phyloP scores from a whole-genome alignment of 2,797 vertebrate species.

The Anguilla pacifica region DNA sequence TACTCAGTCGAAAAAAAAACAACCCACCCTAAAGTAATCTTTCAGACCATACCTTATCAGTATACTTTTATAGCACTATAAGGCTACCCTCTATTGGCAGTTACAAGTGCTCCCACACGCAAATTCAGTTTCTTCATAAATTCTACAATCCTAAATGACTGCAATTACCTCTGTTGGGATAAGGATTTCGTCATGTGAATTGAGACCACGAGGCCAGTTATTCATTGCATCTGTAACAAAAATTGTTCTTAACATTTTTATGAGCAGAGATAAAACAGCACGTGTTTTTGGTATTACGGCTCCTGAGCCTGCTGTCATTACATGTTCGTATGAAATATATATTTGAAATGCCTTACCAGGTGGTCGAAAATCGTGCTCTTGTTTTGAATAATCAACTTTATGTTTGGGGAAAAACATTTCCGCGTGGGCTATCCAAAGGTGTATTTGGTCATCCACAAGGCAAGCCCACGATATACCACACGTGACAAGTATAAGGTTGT shows the following conservation, averaged over 20 bases:
- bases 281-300: neutral
- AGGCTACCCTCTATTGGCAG: no score
- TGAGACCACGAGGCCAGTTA: neutral
- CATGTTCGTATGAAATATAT: neutral
- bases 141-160: neutral
- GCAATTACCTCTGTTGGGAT: neutral
- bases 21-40: no score
- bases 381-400: conserved; percentile 28
- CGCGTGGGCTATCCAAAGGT: neutral
- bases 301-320: neutral
- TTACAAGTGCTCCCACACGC: no score
- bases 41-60: neutral
- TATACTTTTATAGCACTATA: neutral
- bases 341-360: neutral
- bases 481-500: conserved; percentile 13
- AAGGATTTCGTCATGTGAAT: conserved; percentile 1
- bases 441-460: conserved; percentile 5
- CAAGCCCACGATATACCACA: neutral
- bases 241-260: neutral
- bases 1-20: no score
- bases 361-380: neutral
- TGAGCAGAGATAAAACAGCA: neutral
- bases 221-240: neutral
- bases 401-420: conserved; percentile 18
- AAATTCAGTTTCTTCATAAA: neutral